phyloP scores from a whole-genome alignment of 2,888 invertebrate species.

The Tethea ocularis region DNA sequence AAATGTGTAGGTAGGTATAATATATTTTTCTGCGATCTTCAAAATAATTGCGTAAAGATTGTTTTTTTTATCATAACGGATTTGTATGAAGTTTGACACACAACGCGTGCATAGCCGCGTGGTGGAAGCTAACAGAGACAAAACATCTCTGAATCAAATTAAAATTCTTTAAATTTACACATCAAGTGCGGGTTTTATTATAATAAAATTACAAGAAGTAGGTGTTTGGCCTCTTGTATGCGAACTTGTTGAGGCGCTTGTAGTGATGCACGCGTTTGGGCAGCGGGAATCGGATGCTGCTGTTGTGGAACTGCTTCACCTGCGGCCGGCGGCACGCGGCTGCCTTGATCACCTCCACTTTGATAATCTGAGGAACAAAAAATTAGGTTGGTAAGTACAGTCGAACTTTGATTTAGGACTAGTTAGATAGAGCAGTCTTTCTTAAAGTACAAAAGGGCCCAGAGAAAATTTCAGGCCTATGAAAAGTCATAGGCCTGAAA shows the following conservation, averaged over 20 bases:
- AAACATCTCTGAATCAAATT: neutral
- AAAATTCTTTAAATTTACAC: slow-evolving; percentile 37
- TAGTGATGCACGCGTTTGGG: slow-evolving; percentile 94
- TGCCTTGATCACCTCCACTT: slow-evolving; percentile 96
- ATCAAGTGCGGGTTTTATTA: slow-evolving; percentile 62
- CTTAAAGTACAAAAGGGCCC: too few species aligned
- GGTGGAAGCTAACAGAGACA: too few species aligned
- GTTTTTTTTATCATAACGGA: too few species aligned
- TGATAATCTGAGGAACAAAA: slow-evolving; percentile 90
- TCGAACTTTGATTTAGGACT: too few species aligned
- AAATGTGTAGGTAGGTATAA: too few species aligned
- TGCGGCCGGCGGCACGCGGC: slow-evolving; percentile 95
- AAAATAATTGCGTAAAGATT: too few species aligned
- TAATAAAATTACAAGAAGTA: slow-evolving; percentile 85
- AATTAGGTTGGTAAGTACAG: neutral
- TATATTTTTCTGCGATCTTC: too few species aligned
- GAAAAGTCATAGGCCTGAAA: too few species aligned
- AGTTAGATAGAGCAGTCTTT: too few species aligned
- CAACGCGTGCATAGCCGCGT: too few species aligned
- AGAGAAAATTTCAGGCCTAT: too few species aligned
- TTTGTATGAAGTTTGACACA: too few species aligned
- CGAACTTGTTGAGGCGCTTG: slow-evolving; percentile 93
- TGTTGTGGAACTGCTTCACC: slow-evolving; percentile 99
- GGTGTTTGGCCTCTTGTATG: slow-evolving; percentile 91
- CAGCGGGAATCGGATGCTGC: slow-evolving; percentile 98